Evolutionary conservation across 2,888 invertebrate genomes (phyloP).

Genomic region (Acrobasis repandana): DNA sequence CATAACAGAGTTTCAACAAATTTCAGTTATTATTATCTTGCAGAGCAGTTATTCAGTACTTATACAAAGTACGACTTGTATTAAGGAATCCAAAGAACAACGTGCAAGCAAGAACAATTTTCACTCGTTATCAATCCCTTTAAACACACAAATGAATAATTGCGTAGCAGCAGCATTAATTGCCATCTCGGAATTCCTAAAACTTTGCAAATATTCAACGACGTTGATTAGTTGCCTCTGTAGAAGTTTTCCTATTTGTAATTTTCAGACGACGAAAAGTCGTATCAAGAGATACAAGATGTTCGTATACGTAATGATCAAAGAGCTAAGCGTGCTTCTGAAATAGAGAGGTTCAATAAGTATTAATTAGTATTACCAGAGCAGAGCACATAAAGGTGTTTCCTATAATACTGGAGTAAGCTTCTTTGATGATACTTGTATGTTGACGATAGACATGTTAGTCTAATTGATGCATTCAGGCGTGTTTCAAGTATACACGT

Average conservation of each 20-base stretch:
- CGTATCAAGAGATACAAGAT: constrained; percentile 20
- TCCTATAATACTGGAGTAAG: background rate
- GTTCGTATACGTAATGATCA: constrained; percentile 17
- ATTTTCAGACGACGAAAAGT: constrained; percentile 26
- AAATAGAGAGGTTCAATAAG: constrained; percentile 5
- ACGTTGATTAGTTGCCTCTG: constrained; percentile 24
- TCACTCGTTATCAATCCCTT: constrained; percentile 18
- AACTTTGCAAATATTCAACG: constrained; percentile 22
- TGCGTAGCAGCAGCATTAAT: constrained; percentile 17
- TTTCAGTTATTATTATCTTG: too few relatives aligned
- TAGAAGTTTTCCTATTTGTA: constrained; percentile 30
- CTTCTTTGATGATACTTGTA: background rate
- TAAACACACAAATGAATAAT: constrained; percentile 22
- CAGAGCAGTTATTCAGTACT: too few relatives aligned
- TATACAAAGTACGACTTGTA: background rate
- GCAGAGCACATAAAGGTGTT: background rate
- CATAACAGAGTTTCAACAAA: too few relatives aligned
- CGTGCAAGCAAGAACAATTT: background rate
- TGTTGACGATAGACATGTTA: background rate
- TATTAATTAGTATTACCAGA: constrained; percentile 15
- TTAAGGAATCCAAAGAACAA: background rate
- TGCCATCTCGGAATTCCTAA: constrained; percentile 22
- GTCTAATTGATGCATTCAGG: background rate
- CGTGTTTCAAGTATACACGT: background rate
- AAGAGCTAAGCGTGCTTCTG: constrained; percentile 4